Evolutionary conservation across 2,113 vertebrate species (phyloP), one percentile per base, ranked within the genome.

Genomic region (Phylloscopus whistleri): DNA sequence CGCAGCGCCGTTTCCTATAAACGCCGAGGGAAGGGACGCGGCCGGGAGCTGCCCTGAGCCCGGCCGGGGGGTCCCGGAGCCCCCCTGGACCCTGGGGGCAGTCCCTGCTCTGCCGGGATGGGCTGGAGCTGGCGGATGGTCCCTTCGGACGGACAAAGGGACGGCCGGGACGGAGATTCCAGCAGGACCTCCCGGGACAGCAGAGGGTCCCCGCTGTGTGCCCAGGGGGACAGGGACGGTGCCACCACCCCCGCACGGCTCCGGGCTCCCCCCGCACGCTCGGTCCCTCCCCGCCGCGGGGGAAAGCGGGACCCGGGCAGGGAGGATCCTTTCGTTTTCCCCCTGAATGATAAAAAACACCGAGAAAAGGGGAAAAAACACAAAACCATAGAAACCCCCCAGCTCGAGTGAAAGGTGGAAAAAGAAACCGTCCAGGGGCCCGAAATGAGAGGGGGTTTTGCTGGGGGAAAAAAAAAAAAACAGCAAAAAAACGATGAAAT

Each of bases 1-100:
- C 66, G 90, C 95, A 93, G 91, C 39, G n/a, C 95, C 84, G 66
- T 98, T 98, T 98, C 98, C 98, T 97, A 97, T 98, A 98, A 98
- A 98, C 95, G 20, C 73, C 39, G 13, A 2, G 0, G 5, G 74
- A 67, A 76, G 24, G 62, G 81, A 93, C 21, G 8, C 1, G 19
- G 73, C 51, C 12, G 20, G 0, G 1, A 7, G 67, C 6, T 1
- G 46, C 55, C 66, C 24, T 0, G 17, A 7, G n/a, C 18, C 4
- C 0, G 8, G 46, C 48, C 1, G 5, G 52, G 43, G 31, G 19
- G 20, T 14, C 10, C 6, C 17, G 68, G 37, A 37, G 24, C 46
- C 35, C 11, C 7, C 48, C 4, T 49, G 59, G n/a, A 28, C 28
- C 2, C 0, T 0, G 3, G 4, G 35, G 4, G 35, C 16, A 2